Evolutionary conservation across 2,888 invertebrate genomes (phyloP).

Genomic region (Thalpophila matura): DNA sequence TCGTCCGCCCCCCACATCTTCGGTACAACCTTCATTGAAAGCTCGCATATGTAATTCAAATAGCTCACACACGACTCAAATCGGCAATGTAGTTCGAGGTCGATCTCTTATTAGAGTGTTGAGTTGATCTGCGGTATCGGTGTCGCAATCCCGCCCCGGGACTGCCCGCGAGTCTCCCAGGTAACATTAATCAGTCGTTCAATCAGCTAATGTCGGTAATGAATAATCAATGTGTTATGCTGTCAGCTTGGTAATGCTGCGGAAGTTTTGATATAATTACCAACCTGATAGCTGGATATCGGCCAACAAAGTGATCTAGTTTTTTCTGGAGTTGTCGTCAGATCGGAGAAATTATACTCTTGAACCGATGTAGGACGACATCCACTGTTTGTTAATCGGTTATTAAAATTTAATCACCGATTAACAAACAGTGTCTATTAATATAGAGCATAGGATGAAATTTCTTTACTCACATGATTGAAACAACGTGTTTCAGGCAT

Average conservation of each 20-base stretch:
- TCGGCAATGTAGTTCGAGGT: conserved; percentile 79
- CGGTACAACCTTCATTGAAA: conserved; percentile 68
- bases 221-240: conserved; percentile 33
- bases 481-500: background rate
- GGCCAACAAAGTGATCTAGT: background rate
- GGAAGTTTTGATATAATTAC: conserved; percentile 13
- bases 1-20: conserved; percentile 63
- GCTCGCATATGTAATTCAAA: conserved; percentile 70
- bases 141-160: conserved; percentile 77
- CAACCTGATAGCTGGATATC: background rate
- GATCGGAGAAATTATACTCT: too few species aligned
- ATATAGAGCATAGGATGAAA: background rate
- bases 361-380: too few species aligned
- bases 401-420: too few species aligned
- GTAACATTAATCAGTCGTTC: conserved; percentile 56
- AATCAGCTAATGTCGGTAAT: conserved; percentile 49
- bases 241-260: conserved; percentile 16
- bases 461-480: background rate
- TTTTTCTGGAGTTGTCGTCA: background rate
- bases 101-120: conserved; percentile 69
- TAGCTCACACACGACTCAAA: conserved; percentile 78
- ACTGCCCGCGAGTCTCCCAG: conserved; percentile 64
- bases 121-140: conserved; percentile 74
- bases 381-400: too few species aligned
- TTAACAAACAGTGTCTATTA: too few species aligned